phyloP scores from a whole-genome alignment of 1,140 invertebrate species.

The Drosophila pallidifrons region DNA sequence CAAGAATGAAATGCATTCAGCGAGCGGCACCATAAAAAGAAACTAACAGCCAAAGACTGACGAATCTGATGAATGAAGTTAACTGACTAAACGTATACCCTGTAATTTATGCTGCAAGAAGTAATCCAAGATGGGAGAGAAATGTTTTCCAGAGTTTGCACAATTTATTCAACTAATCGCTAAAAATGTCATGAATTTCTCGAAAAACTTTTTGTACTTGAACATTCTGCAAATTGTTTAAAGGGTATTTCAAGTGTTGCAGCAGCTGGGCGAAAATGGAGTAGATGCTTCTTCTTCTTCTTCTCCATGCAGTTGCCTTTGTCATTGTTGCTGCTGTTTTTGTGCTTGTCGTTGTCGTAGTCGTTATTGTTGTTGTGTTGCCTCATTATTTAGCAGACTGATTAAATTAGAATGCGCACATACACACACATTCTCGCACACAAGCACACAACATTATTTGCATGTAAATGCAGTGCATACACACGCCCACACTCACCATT shows the following conservation, averaged over 20 bases:
- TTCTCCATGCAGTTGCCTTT: constrained; percentile 25
- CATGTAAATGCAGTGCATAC: constrained; percentile 50
- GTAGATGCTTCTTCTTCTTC: constrained; percentile 22
- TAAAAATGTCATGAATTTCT: neutral
- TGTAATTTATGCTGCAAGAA: neutral
- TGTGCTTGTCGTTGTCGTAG: constrained; percentile 1
- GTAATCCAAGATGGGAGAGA: neutral
- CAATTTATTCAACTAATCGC: neutral
- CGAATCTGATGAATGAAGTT: neutral
- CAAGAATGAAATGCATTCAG: constrained; percentile 59
- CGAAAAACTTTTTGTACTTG: neutral
- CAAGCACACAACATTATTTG: constrained; percentile 42
- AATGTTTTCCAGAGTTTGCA: neutral
- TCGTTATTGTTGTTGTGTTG: constrained; percentile 41
- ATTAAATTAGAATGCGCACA: constrained; percentile 71
- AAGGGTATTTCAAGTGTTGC: constrained; percentile 36
- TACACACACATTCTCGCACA: constrained; percentile 22
- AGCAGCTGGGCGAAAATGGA: constrained; percentile 5
- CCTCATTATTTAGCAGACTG: constrained; percentile 77
- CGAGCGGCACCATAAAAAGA: constrained; percentile 23
- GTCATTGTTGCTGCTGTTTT: constrained; percentile 16
- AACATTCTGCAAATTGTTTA: neutral
- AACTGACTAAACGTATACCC: neutral
- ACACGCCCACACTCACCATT: constrained; percentile 13
- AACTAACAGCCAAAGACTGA: constrained; percentile 1